Evolutionary conservation across 2,113 vertebrate genomes (phyloP).

Genomic region (Oryzias javanicus): DNA sequence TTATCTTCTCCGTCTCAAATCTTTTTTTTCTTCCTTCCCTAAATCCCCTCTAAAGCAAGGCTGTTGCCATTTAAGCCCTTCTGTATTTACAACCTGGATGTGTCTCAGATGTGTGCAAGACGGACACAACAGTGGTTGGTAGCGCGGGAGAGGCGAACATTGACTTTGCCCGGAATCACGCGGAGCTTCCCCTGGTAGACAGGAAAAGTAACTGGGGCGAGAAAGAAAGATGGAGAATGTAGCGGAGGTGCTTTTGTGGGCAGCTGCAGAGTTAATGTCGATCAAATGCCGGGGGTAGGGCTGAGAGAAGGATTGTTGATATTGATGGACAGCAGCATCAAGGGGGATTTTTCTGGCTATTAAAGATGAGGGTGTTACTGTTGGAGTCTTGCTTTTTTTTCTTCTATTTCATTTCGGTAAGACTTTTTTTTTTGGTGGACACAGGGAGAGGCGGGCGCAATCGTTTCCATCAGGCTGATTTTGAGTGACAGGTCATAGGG

Average conservation of each 20-base stretch:
- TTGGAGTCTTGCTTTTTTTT: slow-evolving; percentile 17
- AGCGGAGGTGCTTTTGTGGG: slow-evolving; percentile 40
- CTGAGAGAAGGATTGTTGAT: slow-evolving; percentile 43
- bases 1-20: slow-evolving; percentile 74
- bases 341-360: slow-evolving; percentile 43
- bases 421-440: slow-evolving; percentile 23
- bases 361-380: slow-evolving; percentile 51
- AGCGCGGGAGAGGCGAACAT: slow-evolving; percentile 53
- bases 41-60: slow-evolving; percentile 65
- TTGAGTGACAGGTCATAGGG: slow-evolving; percentile 70
- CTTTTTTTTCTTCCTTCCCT: slow-evolving; percentile 44
- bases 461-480: slow-evolving; percentile 50
- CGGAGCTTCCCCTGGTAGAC: slow-evolving; percentile 47
- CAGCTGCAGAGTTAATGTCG: slow-evolving; percentile 47
- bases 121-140: slow-evolving; percentile 44
- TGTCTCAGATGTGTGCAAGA: slow-evolving; percentile 53
- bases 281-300: slow-evolving; percentile 49
- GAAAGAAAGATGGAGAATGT: slow-evolving; percentile 43
- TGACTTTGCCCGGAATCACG: slow-evolving; percentile 56
- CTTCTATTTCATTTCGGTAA: slow-evolving; percentile 12
- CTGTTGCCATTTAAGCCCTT: slow-evolving; percentile 70
- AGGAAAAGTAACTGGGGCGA: slow-evolving; percentile 53
- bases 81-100: slow-evolving; percentile 70
- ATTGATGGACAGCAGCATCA: slow-evolving; percentile 61
- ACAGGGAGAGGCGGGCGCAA: slow-evolving; percentile 12